Evolutionary conservation across 2,888 invertebrate genomes (phyloP).

Genomic region (Papilio protenor): DNA sequence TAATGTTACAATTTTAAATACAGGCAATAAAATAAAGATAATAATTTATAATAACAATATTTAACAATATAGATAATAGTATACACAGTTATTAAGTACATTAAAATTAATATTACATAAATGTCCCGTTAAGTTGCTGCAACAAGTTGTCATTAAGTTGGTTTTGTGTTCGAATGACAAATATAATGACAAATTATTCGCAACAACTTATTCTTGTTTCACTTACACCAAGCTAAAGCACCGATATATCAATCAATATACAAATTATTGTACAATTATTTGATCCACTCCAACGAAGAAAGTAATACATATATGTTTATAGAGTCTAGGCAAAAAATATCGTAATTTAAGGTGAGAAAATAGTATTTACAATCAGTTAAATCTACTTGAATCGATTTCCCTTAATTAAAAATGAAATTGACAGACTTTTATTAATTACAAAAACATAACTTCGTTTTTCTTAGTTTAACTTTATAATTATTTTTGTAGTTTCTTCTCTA

Average conservation of each 20-base stretch:
- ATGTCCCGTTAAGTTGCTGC: conserved; percentile 70
- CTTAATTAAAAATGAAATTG: not conserved
- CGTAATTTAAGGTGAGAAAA: not conserved
- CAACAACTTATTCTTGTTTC: conserved; percentile 60
- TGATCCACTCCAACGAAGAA: not conserved
- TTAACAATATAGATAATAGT: conserved; percentile 51
- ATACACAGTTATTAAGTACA: conserved; percentile 48
- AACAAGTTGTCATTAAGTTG: conserved; percentile 76
- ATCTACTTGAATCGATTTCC: not conserved
- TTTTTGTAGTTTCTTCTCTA: not conserved
- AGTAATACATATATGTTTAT: not conserved
- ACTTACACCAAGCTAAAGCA: conserved; percentile 57
- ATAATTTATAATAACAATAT: conserved; percentile 56
- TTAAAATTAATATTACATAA: conserved; percentile 42
- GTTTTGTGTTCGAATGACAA: conserved; percentile 18
- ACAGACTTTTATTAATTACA: not conserved
- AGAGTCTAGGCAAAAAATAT: too few species aligned
- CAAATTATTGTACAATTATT: conserved; percentile 1
- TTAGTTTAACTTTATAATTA: not conserved
- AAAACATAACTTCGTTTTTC: not conserved
- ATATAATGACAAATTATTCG: conserved; percentile 78
- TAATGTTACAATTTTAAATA: conserved; percentile 52
- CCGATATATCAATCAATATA: conserved; percentile 22
- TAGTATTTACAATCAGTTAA: not conserved
- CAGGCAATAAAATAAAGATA: conserved; percentile 55